Evolutionary conservation across 2,113 vertebrate genomes (phyloP).

Genomic region (Dryoscopus gambensis): DNA sequence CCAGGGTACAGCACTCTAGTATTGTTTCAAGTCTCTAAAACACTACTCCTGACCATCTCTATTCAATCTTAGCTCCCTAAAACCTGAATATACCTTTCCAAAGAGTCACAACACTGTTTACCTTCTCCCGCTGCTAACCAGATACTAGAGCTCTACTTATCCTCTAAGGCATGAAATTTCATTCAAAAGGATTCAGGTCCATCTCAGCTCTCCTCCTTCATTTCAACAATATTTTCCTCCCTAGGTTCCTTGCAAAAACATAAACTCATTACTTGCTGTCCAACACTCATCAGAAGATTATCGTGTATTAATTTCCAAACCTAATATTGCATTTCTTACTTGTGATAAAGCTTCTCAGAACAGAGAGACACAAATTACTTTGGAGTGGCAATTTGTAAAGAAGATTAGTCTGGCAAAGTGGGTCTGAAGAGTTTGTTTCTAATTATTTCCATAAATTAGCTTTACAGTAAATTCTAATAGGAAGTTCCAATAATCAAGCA

Average conservation of each 20-base stretch:
- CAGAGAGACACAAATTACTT: constrained; percentile 48
- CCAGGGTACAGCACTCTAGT: not conserved
- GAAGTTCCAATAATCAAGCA: constrained; percentile 64
- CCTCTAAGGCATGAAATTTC: not conserved
- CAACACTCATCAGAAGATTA: constrained; percentile 66
- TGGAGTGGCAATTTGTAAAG: constrained; percentile 71
- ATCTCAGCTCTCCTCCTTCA: not conserved
- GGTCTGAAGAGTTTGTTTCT: constrained; percentile 71
- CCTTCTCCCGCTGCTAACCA: not conserved
- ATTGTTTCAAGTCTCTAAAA: not conserved
- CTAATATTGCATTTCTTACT: constrained; percentile 52
- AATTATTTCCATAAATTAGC: constrained; percentile 72
- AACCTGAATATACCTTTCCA: not conserved
- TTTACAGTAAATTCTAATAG: constrained; percentile 60
- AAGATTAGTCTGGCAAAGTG: constrained; percentile 66
- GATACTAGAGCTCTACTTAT: not conserved
- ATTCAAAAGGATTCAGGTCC: constrained; percentile 3
- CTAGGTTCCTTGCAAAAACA: not conserved
- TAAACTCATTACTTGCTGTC: constrained; percentile 64
- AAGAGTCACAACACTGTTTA: not conserved
- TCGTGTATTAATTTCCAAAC: constrained; percentile 63
- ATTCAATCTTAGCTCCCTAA: not conserved
- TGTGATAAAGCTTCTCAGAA: constrained; percentile 65
- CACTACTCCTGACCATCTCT: not conserved
- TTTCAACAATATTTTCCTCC: constrained; percentile 24